Evolutionary conservation across 2,888 invertebrate species (phyloP), one percentile per base, ranked within the genome.

Genomic region (Andrena camellia): DNA sequence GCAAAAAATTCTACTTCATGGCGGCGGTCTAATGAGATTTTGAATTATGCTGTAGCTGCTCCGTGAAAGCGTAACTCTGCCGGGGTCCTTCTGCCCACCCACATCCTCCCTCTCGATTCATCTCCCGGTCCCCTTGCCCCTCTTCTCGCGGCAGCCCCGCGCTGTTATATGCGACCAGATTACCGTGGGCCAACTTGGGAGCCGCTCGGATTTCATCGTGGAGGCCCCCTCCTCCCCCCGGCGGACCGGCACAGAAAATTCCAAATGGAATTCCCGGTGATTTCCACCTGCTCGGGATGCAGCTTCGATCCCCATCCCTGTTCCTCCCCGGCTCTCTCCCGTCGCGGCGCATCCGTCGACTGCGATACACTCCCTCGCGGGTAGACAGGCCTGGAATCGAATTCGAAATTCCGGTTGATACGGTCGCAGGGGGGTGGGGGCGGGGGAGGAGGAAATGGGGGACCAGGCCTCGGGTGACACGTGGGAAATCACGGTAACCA

Each of bases 11-110:
- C 84, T 89, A 90, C 90, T 91, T 88, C 90, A 88, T 87, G 88
- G 86, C 87, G 85, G 87, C 83, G 85, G 85, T 92, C 90, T 93
- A 93, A 93, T 92, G 92, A 93, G 93, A 93, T 93, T 93, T 93
- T 92, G 92, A 93, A 93, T 92, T 92, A 93, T 90, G 90, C 87
- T 87, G 89, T 87, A 90, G 90, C 90, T 91, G 87, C 90, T 83
- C 84, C 63, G 78, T 84, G 78, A 70, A 77, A 89, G 88, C 86
- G 87, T 86, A 89, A 90, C 85, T 90, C 86, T 42, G 52, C 60
- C 35, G 63, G 50, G 13, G 2, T 7, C 20, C 57, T 57, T 13
- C 78, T 79, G 78, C 66, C 67, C 26, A 42, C 17, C 42, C 42
- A 42, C 42, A 42, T 42, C 70, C 75, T 63, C 59, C 10, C 72